phyloP scores from a whole-genome alignment of 2,113 vertebrate genomes.

The Oncorhynchus tshawytscha region DNA sequence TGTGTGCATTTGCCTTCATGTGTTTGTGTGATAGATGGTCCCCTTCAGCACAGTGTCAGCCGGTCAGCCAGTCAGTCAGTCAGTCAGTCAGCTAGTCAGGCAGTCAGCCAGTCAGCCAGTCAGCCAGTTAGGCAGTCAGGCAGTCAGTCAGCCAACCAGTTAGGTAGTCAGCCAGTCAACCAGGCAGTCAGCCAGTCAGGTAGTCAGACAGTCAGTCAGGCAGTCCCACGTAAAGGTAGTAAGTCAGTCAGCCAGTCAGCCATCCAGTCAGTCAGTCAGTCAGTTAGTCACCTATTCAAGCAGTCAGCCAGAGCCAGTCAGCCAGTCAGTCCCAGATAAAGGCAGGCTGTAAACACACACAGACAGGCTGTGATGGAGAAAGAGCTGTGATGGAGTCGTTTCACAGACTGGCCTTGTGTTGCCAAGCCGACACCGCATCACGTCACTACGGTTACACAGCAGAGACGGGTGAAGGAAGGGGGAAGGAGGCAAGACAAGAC shows the following conservation, averaged over 20 bases:
- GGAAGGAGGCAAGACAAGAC: background rate
- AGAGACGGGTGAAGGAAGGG: background rate
- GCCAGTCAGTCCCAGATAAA: background rate
- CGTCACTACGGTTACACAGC: constrained; percentile 18
- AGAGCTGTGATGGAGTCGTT: constrained; percentile 36
- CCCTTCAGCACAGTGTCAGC: constrained; percentile 19
- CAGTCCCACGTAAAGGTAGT: no score
- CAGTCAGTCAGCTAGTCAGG: no score
- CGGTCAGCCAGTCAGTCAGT: no score
- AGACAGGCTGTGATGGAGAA: constrained; percentile 52
- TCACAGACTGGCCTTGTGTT: constrained; percentile 60
- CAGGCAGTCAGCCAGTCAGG: no score
- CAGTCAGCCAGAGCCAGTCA: no score
- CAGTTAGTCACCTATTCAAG: no score
- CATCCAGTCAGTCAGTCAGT: background rate
- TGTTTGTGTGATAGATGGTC: constrained; percentile 40
- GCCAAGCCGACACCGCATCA: constrained; percentile 40
- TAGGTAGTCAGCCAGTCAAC: no score
- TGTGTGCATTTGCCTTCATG: constrained; percentile 30
- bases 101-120: no score
- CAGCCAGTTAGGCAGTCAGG: no score
- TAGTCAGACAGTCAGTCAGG: no score
- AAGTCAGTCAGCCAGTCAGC: no score
- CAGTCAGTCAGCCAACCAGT: no score
- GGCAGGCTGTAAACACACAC: constrained; percentile 42